These are phyloP conservation scores for Acridotheres tristis DNA, from an alignment of 2,797 vertebrate species.

Conservation along the genomic window DNA sequence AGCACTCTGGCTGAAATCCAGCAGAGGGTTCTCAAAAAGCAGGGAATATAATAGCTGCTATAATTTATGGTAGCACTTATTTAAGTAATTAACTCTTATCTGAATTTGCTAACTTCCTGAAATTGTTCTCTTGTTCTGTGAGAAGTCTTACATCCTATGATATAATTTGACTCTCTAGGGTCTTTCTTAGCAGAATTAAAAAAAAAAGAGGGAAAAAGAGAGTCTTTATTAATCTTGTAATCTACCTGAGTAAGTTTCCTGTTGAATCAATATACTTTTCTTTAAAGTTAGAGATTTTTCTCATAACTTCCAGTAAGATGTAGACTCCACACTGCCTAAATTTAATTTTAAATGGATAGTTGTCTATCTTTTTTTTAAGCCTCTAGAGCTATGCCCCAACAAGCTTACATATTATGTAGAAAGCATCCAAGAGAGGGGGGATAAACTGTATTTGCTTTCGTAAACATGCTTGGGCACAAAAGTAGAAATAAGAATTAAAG, in stretches of 20 bases:
- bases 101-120: slow-evolving; percentile 48
- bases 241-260: background rate
- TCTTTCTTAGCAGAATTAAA: background rate
- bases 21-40: background rate
- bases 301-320: background rate
- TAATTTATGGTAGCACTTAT: slow-evolving; percentile 37
- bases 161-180: background rate
- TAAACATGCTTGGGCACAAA: slow-evolving; percentile 56
- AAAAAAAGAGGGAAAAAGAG: background rate
- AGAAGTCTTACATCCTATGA: slow-evolving; percentile 29
- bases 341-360: background rate
- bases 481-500: background rate
- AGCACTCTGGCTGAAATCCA: slow-evolving; percentile 18
- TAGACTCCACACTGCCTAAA: background rate
- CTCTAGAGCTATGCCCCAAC: slow-evolving; percentile 10
- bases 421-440: background rate
- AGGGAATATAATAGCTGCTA: background rate
- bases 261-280: background rate
- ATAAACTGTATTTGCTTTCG: slow-evolving; percentile 37
- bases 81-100: slow-evolving; percentile 60
- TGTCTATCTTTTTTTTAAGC: background rate
- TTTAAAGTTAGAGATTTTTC: background rate
- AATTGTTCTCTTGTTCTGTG: slow-evolving; percentile 49
- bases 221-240: background rate
- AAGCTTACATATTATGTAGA: slow-evolving; percentile 12